These are phyloP conservation scores for Hedychridium roseum DNA, from an alignment of 2,888 invertebrate genomes.

Conservation along the genomic window DNA sequence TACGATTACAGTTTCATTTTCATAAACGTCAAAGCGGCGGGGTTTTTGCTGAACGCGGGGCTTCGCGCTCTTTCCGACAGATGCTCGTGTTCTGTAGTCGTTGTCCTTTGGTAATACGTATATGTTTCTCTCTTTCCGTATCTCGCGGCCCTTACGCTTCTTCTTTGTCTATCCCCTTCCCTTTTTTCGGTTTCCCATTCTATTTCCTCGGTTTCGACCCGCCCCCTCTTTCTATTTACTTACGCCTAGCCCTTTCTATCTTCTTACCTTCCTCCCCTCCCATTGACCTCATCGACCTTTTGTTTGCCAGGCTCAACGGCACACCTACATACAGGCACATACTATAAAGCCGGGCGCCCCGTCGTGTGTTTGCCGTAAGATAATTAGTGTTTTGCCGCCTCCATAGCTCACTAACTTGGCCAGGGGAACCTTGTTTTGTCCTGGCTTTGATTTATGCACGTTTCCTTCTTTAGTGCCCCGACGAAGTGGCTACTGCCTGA, in stretches of 20 bases:
- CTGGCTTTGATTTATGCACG: constrained; percentile 39
- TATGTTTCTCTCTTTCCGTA: constrained; percentile 1
- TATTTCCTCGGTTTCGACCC: too few relatives aligned
- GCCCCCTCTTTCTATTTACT: neutral
- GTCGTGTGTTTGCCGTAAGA: constrained; percentile 49
- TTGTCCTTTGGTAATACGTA: constrained; percentile 20
- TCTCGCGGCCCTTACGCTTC: constrained; percentile 1
- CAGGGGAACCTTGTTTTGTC: constrained; percentile 29
- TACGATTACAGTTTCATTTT: constrained; percentile 64
- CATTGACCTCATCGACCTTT: constrained; percentile 20
- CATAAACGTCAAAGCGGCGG: constrained; percentile 58
- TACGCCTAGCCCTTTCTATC: constrained; percentile 15
- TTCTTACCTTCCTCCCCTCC: constrained; percentile 20
- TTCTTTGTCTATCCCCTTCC: constrained; percentile 7
- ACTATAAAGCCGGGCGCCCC: too few relatives aligned
- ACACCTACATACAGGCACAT: constrained; percentile 15
- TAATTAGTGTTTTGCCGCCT: constrained; percentile 57
- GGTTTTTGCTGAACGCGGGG: constrained; percentile 45
- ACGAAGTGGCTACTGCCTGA: too few relatives aligned
- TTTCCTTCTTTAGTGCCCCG: too few relatives aligned
- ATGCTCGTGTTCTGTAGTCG: constrained; percentile 3
- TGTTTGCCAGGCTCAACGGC: neutral
- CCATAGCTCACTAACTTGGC: constrained; percentile 14
- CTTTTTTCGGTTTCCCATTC: constrained; percentile 4
- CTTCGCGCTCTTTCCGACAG: constrained; percentile 3